Percentiles rank a stretch among this genome's conserved stretches.
Evolutionary conservation across 92 coral and sea anemone genomes (phyloP).

Genomic region (Epizoanthus rinbou): DNA sequence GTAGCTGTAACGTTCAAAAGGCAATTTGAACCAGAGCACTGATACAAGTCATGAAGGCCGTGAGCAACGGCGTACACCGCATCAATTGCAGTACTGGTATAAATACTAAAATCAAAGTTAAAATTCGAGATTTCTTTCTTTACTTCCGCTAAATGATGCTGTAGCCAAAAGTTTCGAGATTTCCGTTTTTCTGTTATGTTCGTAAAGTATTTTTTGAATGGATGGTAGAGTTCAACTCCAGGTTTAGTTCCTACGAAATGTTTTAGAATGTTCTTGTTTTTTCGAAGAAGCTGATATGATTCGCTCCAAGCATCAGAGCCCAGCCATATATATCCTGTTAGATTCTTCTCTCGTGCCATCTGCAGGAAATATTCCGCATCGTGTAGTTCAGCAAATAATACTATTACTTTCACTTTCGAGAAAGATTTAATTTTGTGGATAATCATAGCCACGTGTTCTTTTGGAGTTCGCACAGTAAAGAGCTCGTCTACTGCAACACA

Average conservation of each 20-base stretch:
- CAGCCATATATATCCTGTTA: constrained; percentile 75
- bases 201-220: constrained; percentile 57
- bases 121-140: constrained; percentile 31
- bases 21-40: constrained; percentile 54
- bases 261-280: constrained; percentile 52
- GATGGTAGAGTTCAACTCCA: constrained; percentile 38
- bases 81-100: constrained; percentile 75
- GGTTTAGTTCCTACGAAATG: constrained; percentile 67
- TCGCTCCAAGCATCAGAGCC: constrained; percentile 77
- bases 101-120: constrained; percentile 57
- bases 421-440: constrained; percentile 49
- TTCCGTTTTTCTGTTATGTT: constrained; percentile 55
- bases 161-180: constrained; percentile 66
- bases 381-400: constrained; percentile 72
- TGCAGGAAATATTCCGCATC: constrained; percentile 70
- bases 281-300: constrained; percentile 55
- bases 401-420: constrained; percentile 67
- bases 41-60: constrained; percentile 68
- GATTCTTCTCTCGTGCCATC: constrained; percentile 60
- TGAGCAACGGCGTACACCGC: constrained; percentile 86
- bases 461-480: constrained; percentile 65
- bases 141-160: constrained; percentile 40
- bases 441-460: constrained; percentile 40
- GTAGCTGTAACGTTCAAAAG: constrained; percentile 23
- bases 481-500: constrained; percentile 71